A percentile compares a stretch with the other conserved stretches of the same genome.
These are phyloP conservation scores for Pasiphila rectangulata DNA, from an alignment of 2,888 invertebrate genomes.

Conservation along the genomic window DNA sequence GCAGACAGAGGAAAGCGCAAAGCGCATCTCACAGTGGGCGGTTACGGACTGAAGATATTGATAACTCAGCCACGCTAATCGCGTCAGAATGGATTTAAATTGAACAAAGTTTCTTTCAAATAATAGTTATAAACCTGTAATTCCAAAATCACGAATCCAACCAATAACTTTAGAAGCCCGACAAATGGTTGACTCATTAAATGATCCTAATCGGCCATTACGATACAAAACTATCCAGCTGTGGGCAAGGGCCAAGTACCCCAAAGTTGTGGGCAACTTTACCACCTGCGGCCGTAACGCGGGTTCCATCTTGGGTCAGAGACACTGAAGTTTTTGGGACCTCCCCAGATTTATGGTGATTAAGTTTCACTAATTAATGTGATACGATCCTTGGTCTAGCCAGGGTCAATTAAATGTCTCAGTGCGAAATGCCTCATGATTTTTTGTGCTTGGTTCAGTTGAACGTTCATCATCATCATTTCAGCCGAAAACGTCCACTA, in stretches of 20 bases:
- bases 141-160: background rate
- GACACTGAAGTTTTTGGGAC: conserved; percentile 10
- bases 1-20: no score
- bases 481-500: no score
- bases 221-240: conserved; percentile 19
- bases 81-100: no score
- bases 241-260: conserved; percentile 6
- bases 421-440: no score
- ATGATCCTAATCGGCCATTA: conserved; percentile 10
- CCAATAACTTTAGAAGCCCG: background rate
- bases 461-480: no score
- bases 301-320: conserved; percentile 15
- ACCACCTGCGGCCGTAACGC: conserved; percentile 17
- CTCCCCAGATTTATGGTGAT: conserved; percentile 9
- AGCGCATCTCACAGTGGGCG: no score
- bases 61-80: no score
- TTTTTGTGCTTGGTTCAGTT: no score
- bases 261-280: conserved; percentile 9
- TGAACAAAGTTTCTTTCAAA: background rate
- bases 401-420: no score
- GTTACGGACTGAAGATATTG: no score
- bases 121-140: background rate
- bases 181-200: conserved; percentile 14
- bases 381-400: background rate
- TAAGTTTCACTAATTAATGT: conserved; percentile 10